Percentiles rank a stretch among this genome's conserved stretches.
These are phyloP conservation scores for Podarcis cretensis DNA, from an alignment of 2,113 vertebrate species.

Conservation along the genomic window DNA sequence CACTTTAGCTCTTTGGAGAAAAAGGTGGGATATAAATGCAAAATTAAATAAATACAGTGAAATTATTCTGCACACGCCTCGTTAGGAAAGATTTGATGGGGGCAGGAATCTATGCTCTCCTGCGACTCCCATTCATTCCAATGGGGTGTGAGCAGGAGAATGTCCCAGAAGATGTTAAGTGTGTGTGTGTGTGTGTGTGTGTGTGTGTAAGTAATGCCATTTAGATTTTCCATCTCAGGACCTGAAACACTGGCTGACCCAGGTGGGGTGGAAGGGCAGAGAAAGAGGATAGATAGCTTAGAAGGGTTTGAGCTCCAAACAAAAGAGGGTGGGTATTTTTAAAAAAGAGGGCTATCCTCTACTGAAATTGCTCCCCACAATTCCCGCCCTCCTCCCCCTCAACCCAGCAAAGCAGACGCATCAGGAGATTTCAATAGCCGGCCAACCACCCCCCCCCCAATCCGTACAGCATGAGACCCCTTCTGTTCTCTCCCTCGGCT, in stretches of 20 bases:
- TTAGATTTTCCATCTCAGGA: neutral
- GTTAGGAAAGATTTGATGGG: too few species aligned
- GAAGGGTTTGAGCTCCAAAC: neutral
- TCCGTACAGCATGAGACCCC: constrained; percentile 40
- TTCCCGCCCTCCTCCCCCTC: fast-evolving
- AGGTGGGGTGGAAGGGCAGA: too few species aligned
- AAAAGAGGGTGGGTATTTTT: neutral
- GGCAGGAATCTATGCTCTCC: neutral
- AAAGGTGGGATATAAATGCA: too few species aligned
- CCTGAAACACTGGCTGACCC: neutral
- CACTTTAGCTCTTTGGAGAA: too few species aligned
- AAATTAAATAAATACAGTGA: too few species aligned
- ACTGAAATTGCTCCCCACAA: neutral
- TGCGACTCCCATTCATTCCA: neutral
- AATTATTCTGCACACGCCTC: too few species aligned
- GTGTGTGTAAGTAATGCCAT: too few species aligned
- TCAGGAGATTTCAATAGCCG: constrained; percentile 55
- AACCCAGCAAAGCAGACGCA: constrained; percentile 24
- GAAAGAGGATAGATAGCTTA: neutral
- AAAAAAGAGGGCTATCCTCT: neutral
- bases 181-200: too few species aligned
- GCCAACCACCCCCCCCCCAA: constrained; percentile 4
- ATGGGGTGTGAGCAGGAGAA: neutral
- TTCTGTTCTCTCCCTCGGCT: constrained; percentile 42
- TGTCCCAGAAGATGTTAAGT: too few species aligned